phyloP scores from a whole-genome alignment of 1,140 invertebrate species.

The Ceratina japonica region DNA sequence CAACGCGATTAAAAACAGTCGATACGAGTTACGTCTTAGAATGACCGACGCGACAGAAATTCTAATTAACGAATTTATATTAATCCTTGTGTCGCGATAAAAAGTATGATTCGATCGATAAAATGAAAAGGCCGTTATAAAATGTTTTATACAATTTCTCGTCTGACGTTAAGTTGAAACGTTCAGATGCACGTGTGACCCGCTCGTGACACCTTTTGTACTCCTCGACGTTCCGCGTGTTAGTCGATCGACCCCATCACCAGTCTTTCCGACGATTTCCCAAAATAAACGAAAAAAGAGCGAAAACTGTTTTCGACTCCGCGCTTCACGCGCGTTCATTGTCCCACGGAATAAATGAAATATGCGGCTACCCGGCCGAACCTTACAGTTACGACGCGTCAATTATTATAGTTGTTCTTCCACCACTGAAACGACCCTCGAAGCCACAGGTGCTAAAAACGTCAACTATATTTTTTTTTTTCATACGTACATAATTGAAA shows the following conservation, averaged over 20 bases:
- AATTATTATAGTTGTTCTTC: no score
- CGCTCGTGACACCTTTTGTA: constrained; percentile 35
- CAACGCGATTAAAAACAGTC: not conserved
- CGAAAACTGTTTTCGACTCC: constrained; percentile 30
- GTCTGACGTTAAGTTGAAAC: not conserved
- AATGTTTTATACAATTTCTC: not conserved
- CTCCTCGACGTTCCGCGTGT: constrained; percentile 42
- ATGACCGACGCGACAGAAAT: not conserved
- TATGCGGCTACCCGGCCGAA: no score
- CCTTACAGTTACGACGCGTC: no score
- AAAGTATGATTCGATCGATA: no score
- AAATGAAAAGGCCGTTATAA: not conserved
- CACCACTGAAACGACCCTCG: no score
- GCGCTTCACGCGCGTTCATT: not conserved
- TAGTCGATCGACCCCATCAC: constrained; percentile 57
- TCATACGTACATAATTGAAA: no score
- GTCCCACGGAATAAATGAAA: not conserved
- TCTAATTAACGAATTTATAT: no score
- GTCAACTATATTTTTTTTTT: no score
- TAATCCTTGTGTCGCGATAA: no score
- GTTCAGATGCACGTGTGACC: constrained; percentile 29
- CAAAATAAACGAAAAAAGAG: constrained; percentile 39
- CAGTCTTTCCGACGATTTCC: constrained; percentile 46
- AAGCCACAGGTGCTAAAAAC: no score
- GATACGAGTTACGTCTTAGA: not conserved